A percentile compares a stretch with the other conserved stretches of the same genome.
phyloP scores from a whole-genome alignment of 1,140 invertebrate genomes.

The Caenorhabditis briggsae region DNA sequence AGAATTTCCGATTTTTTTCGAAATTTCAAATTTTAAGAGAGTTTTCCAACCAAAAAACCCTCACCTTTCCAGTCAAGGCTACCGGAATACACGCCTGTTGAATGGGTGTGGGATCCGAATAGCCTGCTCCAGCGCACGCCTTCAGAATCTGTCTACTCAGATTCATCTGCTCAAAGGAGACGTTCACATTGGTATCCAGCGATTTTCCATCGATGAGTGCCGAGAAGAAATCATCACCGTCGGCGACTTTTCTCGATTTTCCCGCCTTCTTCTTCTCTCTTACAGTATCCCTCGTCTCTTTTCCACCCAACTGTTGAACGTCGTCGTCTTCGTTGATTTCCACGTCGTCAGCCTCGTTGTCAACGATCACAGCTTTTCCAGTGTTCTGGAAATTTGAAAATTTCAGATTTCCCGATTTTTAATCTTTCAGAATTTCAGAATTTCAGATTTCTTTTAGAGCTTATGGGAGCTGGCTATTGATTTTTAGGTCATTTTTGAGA shows the following conservation, averaged over 20 bases:
- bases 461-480: no score
- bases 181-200: slow-evolving; percentile 48
- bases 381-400: background rate
- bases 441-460: no score
- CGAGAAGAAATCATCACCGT: slow-evolving; percentile 68
- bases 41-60: background rate
- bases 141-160: slow-evolving; percentile 76
- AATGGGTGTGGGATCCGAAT: slow-evolving; percentile 93
- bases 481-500: no score
- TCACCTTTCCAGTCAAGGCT: slow-evolving; percentile 84
- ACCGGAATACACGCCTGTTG: slow-evolving; percentile 94
- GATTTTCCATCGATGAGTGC: slow-evolving; percentile 63
- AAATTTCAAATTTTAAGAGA: no score
- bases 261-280: slow-evolving; percentile 70
- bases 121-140: slow-evolving; percentile 83
- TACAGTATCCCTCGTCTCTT: slow-evolving; percentile 64
- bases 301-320: slow-evolving; percentile 58
- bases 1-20: no score
- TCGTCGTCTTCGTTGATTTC: slow-evolving; percentile 62
- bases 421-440: no score
- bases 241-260: slow-evolving; percentile 40
- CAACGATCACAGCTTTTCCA: slow-evolving; percentile 13
- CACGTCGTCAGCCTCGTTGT: background rate
- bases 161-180: slow-evolving; percentile 74
- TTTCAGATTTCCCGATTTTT: no score